Evolutionary conservation across 2,797 vertebrate genomes (phyloP).

Genomic region (Setipinna tenuifilis): DNA sequence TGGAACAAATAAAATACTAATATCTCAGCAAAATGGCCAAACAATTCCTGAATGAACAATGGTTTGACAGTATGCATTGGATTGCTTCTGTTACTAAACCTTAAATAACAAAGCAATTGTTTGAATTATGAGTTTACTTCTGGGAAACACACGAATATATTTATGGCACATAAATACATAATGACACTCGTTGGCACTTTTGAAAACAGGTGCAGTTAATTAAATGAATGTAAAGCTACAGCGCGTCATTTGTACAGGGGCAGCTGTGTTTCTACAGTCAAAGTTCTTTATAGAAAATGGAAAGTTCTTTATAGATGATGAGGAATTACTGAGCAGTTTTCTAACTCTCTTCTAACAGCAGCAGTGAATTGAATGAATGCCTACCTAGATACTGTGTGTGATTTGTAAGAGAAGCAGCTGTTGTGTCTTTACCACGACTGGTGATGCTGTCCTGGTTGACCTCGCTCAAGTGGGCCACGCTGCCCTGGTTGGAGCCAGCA

Average conservation of each 20-base stretch:
- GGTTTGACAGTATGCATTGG: not conserved
- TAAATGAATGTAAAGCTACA: not conserved
- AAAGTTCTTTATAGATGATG: too few relatives aligned
- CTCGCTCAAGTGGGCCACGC: constrained; percentile 84
- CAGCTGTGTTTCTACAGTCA: too few relatives aligned
- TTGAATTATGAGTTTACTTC: too few relatives aligned
- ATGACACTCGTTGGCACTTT: not conserved
- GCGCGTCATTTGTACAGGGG: not conserved
- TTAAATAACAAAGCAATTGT: not conserved
- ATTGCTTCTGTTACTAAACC: not conserved
- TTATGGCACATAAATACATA: too few relatives aligned
- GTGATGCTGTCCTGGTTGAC: constrained; percentile 92
- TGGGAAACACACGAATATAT: too few relatives aligned
- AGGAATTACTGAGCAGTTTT: too few relatives aligned
- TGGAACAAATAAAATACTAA: not conserved
- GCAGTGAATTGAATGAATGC: too few relatives aligned
- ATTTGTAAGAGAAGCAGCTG: too few relatives aligned
- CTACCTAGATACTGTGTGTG: too few relatives aligned
- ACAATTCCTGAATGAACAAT: not conserved
- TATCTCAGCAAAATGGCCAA: not conserved
- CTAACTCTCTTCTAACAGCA: too few relatives aligned
- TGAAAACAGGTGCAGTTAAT: too few relatives aligned
- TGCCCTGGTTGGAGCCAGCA: constrained; percentile 90
- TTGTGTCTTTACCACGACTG: constrained; percentile 73
- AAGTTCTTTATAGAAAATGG: too few relatives aligned